Conservation (phyloP, 1,140 invertebrate species). For the Halictus rubicundus region DNA sequence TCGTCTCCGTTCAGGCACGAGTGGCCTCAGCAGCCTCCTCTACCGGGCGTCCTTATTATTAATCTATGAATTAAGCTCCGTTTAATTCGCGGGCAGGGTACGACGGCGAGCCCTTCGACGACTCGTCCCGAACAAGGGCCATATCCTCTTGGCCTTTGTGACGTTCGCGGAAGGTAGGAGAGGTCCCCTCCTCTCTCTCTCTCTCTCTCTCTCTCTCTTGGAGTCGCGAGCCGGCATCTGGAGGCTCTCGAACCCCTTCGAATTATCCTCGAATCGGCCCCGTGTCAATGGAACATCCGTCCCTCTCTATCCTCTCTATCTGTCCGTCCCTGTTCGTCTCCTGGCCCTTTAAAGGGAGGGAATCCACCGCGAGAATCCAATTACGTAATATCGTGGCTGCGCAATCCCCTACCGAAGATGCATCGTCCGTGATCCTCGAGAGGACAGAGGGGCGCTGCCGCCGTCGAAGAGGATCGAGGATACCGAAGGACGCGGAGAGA, state of each 20-base stretch:
- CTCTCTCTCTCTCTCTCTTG: slow-evolving; percentile 16
- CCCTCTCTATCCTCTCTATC: neutral
- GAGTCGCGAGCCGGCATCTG: slow-evolving; percentile 56
- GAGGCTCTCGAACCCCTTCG: slow-evolving; percentile 59
- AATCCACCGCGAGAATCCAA: slow-evolving; percentile 63
- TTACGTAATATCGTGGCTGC: slow-evolving; percentile 68
- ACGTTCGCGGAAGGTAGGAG: neutral
- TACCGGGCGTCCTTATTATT: slow-evolving; percentile 40
- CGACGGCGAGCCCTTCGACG: slow-evolving; percentile 44
- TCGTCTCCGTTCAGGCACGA: too few species aligned
- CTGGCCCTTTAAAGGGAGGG: slow-evolving; percentile 57
- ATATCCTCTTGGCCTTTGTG: slow-evolving; percentile 58
- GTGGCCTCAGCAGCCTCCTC: too few species aligned
- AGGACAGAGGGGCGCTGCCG: slow-evolving; percentile 17
- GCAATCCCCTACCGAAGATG: slow-evolving; percentile 57
- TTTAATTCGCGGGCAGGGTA: slow-evolving; percentile 57
- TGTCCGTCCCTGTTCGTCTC: too few species aligned
- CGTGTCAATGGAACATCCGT: slow-evolving; percentile 63
- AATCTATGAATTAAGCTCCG: slow-evolving; percentile 58
- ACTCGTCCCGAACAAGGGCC: slow-evolving; percentile 52
- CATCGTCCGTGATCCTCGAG: slow-evolving; percentile 55
- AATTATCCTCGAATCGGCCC: slow-evolving; percentile 63
- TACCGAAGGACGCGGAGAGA: neutral
- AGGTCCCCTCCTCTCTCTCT: too few species aligned
- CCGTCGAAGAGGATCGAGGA: neutral